Evolutionary conservation across 2,113 vertebrate species (phyloP).

Genomic region (Malurus alboscapulatus): DNA sequence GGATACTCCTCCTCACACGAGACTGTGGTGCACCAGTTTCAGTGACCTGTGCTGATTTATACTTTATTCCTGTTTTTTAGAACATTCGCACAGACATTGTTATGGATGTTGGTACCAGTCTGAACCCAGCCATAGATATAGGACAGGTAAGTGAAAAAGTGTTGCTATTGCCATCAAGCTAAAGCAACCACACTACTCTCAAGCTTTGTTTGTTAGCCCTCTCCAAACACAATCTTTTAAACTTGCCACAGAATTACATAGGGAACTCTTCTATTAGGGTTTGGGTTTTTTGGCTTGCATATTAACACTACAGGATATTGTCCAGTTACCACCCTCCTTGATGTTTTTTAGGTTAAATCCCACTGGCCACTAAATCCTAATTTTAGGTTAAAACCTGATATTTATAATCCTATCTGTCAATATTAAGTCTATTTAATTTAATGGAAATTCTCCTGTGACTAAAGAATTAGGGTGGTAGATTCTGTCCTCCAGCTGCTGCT

Average conservation of each 20-base stretch:
- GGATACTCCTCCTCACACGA: neutral
- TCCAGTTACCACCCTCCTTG: neutral
- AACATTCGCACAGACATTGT: conserved; percentile 91
- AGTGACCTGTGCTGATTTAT: neutral
- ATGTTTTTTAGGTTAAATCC: neutral
- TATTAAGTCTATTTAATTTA: neutral
- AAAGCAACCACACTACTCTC: neutral
- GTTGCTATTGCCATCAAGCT: neutral
- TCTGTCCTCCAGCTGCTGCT: neutral
- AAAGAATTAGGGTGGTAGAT: neutral
- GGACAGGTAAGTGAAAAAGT: conserved; percentile 84
- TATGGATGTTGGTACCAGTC: conserved; percentile 94
- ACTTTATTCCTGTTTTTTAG: conserved; percentile 65
- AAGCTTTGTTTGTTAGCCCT: neutral
- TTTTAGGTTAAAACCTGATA: neutral
- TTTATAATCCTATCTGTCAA: neutral
- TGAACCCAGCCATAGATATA: conserved; percentile 96
- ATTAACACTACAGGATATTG: neutral
- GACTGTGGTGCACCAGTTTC: neutral
- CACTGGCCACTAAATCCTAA: neutral
- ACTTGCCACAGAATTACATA: neutral
- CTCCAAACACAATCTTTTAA: neutral
- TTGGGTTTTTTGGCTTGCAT: neutral
- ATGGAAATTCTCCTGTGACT: neutral
- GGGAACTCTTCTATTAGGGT: neutral